A percentile compares a stretch with the other conserved stretches of the same genome.
These are phyloP conservation scores for Calliopsis andreniformis DNA, from an alignment of 1,140 invertebrate species.

Conservation along the genomic window DNA sequence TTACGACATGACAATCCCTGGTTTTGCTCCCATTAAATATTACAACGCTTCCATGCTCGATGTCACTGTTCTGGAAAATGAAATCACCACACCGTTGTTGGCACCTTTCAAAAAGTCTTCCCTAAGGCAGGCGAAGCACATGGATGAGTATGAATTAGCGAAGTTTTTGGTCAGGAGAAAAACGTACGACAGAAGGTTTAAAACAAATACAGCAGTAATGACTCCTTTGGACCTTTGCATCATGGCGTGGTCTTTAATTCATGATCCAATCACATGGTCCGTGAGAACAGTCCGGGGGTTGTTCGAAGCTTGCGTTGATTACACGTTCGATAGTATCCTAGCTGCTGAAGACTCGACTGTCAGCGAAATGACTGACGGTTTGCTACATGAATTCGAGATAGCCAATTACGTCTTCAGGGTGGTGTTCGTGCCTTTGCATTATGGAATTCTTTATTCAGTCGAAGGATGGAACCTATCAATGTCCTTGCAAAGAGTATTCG, in stretches of 20 bases:
- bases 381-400: slow-evolving; percentile 73
- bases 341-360: slow-evolving; percentile 64
- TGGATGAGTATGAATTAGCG: slow-evolving; percentile 10
- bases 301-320: slow-evolving; percentile 69
- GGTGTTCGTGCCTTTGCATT: slow-evolving; percentile 73
- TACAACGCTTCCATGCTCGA: slow-evolving; percentile 71
- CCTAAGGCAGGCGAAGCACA: not conserved
- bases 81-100: slow-evolving; percentile 64
- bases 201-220: slow-evolving; percentile 53
- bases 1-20: slow-evolving; percentile 47
- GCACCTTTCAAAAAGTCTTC: slow-evolving; percentile 60
- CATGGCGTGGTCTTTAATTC: slow-evolving; percentile 77
- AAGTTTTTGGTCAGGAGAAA: slow-evolving; percentile 34
- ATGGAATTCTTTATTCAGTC: slow-evolving; percentile 64
- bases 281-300: slow-evolving; percentile 69
- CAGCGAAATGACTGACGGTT: slow-evolving; percentile 60
- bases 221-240: slow-evolving; percentile 75
- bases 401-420: slow-evolving; percentile 75
- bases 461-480: slow-evolving; percentile 72
- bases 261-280: slow-evolving; percentile 74
- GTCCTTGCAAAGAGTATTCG: slow-evolving; percentile 73
- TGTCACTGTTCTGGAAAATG: slow-evolving; percentile 69
- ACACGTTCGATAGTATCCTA: slow-evolving; percentile 68
- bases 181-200: slow-evolving; percentile 63
- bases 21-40: slow-evolving; percentile 65